Percentiles rank a stretch among this genome's conserved stretches.
Conservation (phyloP, 2,797 vertebrate species). For the Mastacembelus armatus region DNA sequence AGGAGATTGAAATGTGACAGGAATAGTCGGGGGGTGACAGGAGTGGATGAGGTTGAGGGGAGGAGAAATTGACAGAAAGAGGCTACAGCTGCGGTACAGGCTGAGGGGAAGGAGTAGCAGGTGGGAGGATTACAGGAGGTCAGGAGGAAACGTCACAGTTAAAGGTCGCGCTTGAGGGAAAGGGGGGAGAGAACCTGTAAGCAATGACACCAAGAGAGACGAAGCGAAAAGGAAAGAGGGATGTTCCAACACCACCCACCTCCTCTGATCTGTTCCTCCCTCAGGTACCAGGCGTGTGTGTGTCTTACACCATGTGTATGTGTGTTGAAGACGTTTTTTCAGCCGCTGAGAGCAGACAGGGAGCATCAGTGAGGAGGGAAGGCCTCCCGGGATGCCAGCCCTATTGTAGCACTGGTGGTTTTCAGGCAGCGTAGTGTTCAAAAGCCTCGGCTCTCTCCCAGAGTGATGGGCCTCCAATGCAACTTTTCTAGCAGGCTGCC, state of each 20-base stretch:
- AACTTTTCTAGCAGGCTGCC: slow-evolving; percentile 56
- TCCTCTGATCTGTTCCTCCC: slow-evolving; percentile 52
- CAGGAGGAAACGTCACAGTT: slow-evolving; percentile 48
- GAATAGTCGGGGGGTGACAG: slow-evolving; percentile 49
- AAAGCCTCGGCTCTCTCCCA: slow-evolving; percentile 65
- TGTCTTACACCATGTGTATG: slow-evolving; percentile 5
- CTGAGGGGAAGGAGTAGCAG: slow-evolving; percentile 36
- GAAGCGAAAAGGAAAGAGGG: slow-evolving; percentile 14
- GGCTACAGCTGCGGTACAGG: slow-evolving; percentile 32
- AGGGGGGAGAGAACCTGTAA: slow-evolving; percentile 21
- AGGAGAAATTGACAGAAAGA: slow-evolving; percentile 54
- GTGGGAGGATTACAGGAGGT: slow-evolving; percentile 61
- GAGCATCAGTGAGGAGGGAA: slow-evolving; percentile 13
- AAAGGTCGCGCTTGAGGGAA: slow-evolving; percentile 34
- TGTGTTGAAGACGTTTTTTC: neutral
- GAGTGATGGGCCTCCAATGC: slow-evolving; percentile 54
- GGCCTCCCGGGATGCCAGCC: slow-evolving; percentile 58
- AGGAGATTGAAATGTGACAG: slow-evolving; percentile 55
- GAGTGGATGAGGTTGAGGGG: slow-evolving; percentile 35
- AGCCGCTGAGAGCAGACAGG: neutral
- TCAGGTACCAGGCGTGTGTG: slow-evolving; percentile 22
- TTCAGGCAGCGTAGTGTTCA: slow-evolving; percentile 38
- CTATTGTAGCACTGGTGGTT: slow-evolving; percentile 38
- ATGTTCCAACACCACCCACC: slow-evolving; percentile 56
- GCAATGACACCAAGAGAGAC: slow-evolving; percentile 27